Evolutionary conservation across 92 coral and sea anemone species (phyloP), one percentile per base, ranked within the genome.

Genomic region (Diadumene lineata): DNA sequence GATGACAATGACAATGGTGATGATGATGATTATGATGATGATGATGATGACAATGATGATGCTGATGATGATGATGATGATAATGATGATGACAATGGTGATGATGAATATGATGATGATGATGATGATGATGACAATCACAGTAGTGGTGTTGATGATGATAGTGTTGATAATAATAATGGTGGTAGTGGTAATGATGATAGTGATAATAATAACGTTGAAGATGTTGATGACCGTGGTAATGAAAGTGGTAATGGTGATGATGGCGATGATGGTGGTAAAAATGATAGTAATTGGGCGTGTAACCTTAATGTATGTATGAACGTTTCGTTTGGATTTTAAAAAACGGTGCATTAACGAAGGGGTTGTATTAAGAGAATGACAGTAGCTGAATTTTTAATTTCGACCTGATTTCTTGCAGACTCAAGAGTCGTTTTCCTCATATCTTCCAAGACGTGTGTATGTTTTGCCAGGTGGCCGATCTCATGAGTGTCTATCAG

Each of bases 361-460:
- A n/a, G n/a, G n/a, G n/a, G n/a, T n/a, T n/a, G n/a, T n/a, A n/a
- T n/a, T n/a, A n/a, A n/a, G n/a, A n/a, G n/a, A 18, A 1, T 18
- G 3, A 4, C 31, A n/a, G 11, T 26, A 4, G 22, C 13, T 62
- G 25, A 4, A 31, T 62, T 9, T 1, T 21, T 24, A 28, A 21
- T 66, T 25, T 15, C 7, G 26, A 31, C n/a, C 19, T 71, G n/a
- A 29, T 48, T 11, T 58, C 3, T 34, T 63, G 27, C 18, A 94
- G 98, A 74, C 80, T 92, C 71, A 91, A 86, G 71, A 86, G 85
- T 46, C 93, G 79, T 43, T 87, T 84, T 51, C 92, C 98, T 0
- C 86, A 86, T 50, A 55, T 86, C 66, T 94, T 94, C 69, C 88
- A 91, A 91, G 98, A 94, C 65, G 86, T 91, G 10, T 94, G 98